Evolutionary conservation across 2,888 invertebrate species (phyloP).

Genomic region (Dilophus febrilis): DNA sequence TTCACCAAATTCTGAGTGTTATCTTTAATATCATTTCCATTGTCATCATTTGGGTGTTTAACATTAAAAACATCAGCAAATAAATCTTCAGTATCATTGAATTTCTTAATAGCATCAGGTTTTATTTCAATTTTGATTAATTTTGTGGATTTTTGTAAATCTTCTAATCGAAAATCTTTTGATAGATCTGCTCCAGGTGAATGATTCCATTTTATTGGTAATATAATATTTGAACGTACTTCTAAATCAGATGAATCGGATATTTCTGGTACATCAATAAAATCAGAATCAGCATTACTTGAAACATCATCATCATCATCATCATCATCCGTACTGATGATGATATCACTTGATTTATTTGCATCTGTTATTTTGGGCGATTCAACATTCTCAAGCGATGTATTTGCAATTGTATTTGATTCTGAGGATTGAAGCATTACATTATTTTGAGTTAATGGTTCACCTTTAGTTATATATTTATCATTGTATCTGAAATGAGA

Average conservation of each 20-base stretch:
- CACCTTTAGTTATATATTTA: neutral
- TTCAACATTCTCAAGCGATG: neutral
- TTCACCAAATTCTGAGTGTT: neutral
- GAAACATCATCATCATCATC: slow-evolving; percentile 1
- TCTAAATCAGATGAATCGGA: slow-evolving; percentile 14
- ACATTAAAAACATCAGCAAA: slow-evolving; percentile 52
- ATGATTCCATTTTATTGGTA: neutral
- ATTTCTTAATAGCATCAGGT: slow-evolving; percentile 27
- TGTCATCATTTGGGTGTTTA: too few species aligned
- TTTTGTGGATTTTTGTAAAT: slow-evolving; percentile 7
- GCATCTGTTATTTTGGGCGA: slow-evolving; percentile 2
- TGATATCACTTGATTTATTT: neutral
- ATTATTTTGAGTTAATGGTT: neutral
- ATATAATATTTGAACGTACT: neutral
- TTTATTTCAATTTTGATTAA: slow-evolving; percentile 31
- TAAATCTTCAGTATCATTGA: slow-evolving; percentile 46
- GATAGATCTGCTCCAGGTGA: neutral
- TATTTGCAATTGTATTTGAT: neutral
- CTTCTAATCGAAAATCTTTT: slow-evolving; percentile 7
- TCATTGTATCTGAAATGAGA: slow-evolving; percentile 6
- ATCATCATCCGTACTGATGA: neutral
- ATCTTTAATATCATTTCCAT: neutral
- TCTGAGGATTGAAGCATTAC: neutral
- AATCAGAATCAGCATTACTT: slow-evolving; percentile 19
- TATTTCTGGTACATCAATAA: slow-evolving; percentile 18